Evolutionary conservation across 2,797 vertebrate genomes (phyloP), one percentile per base, ranked within the genome.

Genomic region (Pangasius larnaudii): DNA sequence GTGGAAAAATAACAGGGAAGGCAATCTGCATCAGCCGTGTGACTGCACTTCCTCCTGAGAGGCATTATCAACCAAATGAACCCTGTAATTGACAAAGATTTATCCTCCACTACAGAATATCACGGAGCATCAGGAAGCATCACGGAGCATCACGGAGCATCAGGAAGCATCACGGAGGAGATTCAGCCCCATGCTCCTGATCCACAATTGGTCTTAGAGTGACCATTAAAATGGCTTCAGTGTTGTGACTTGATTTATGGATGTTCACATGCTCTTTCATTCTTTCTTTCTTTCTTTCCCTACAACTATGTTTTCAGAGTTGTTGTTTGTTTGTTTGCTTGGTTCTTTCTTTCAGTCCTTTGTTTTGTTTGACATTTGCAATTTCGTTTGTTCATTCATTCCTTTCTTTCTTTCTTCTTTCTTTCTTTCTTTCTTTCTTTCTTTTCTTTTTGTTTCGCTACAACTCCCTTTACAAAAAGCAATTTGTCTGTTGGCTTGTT

Each of bases 31-130:
- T 72, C 42, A 71, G 53, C 36, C 79, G 51, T 56, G 67, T 33
- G 88, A 75, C 77, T 63, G 63, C 78, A 42, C 71, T 67, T 84
- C 79, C 58, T 86, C 71, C 88, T 63, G 84, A 89, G 88, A 82
- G 14, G 88, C 88, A 83, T 86, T 86, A 77, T 77, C 79, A 84
- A 69, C 27, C 59, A 77, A 86, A 86, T 69, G 33, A 86, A 89
- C 46, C 85, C 59, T 58, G 78, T 83, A 89, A 89, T 69, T 84
- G 85, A 69, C 71, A 30, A 58, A 77, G 79, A 89, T 81, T 46
- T 39, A 85, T 88, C 27, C 53, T 86, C 75, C 84, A 61, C 18
- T 51, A 63, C 84, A 19, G 53, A 51, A 63, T 53, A 72, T 27
- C 36, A 63, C 46, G 1, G 39, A 27, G 72, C 42, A 27, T 78